phyloP scores from a whole-genome alignment of 64 coral and sea anemone genomes.

The Porites australiensis region DNA sequence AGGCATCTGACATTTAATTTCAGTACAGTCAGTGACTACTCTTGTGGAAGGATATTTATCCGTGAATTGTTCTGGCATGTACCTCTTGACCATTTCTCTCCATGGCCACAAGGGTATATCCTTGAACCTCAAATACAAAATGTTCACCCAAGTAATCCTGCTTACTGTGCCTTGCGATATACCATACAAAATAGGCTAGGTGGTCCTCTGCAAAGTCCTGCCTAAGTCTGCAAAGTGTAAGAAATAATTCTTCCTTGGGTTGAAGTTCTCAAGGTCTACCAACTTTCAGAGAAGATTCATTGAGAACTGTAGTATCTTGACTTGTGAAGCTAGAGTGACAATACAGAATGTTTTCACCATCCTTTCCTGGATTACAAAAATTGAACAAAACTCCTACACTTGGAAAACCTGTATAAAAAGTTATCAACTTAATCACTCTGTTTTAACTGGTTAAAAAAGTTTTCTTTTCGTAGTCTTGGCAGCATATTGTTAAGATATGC shows the following conservation, averaged over 20 bases:
- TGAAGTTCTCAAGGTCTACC: conserved; percentile 36
- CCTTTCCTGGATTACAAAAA: not conserved
- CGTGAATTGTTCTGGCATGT: conserved; percentile 29
- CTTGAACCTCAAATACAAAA: conserved; percentile 39
- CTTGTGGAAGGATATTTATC: conserved; percentile 35
- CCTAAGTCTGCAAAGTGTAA: conserved; percentile 30
- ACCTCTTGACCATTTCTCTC: not conserved
- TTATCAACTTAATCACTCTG: conserved; percentile 5
- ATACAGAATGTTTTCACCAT: conserved; percentile 35
- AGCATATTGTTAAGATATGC: not conserved
- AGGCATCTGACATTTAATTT: conserved; percentile 10
- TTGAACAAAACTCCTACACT: not conserved
- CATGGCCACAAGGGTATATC: conserved; percentile 26
- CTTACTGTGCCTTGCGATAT: conserved; percentile 49
- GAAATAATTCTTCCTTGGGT: conserved; percentile 41
- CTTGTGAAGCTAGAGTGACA: not conserved
- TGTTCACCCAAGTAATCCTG: conserved; percentile 23
- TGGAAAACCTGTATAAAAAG: conserved; percentile 14
- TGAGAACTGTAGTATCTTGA: not conserved
- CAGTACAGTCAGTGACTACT: conserved; percentile 15
- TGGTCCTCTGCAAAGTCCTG: conserved; percentile 47
- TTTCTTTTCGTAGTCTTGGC: conserved; percentile 1
- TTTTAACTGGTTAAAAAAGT: not conserved
- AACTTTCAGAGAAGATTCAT: not conserved
- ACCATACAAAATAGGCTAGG: conserved; percentile 44